Evolutionary conservation across 2,797 vertebrate genomes (phyloP).

Genomic region (Chrosomus eos): DNA sequence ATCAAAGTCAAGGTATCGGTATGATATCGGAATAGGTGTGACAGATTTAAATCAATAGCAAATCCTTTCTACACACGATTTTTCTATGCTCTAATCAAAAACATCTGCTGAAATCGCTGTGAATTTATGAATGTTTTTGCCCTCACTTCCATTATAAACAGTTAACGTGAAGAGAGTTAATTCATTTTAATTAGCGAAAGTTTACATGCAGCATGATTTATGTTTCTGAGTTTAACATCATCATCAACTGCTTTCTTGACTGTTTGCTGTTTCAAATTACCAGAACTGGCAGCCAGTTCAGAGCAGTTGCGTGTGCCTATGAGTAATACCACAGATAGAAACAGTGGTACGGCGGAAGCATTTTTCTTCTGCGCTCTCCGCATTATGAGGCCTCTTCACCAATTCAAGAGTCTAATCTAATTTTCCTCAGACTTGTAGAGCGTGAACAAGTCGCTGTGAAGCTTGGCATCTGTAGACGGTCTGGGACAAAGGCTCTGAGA

Average conservation of each 20-base stretch:
- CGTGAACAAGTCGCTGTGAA: constrained; percentile 61
- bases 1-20: no score
- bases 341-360: constrained; percentile 50
- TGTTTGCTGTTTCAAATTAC: constrained; percentile 54
- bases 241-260: constrained; percentile 52
- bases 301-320: constrained; percentile 61
- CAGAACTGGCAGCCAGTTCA: constrained; percentile 50
- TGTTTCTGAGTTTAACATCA: constrained; percentile 50
- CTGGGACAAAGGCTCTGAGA: constrained; percentile 45
- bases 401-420: constrained; percentile 62
- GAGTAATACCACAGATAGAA: constrained; percentile 59
- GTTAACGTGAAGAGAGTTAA: constrained; percentile 22
- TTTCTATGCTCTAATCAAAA: constrained; percentile 8
- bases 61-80: neutral
- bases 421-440: constrained; percentile 59
- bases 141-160: constrained; percentile 31
- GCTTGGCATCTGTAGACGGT: constrained; percentile 48
- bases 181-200: constrained; percentile 51
- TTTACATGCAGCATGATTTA: constrained; percentile 41
- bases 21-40: no score
- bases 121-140: constrained; percentile 34
- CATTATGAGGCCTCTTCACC: constrained; percentile 63
- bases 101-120: constrained; percentile 48
- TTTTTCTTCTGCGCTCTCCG: constrained; percentile 44
- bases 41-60: neutral